Evolutionary conservation across 2,113 vertebrate genomes (phyloP), one percentile per base, ranked within the genome.

Genomic region (Turdus rufiventris): DNA sequence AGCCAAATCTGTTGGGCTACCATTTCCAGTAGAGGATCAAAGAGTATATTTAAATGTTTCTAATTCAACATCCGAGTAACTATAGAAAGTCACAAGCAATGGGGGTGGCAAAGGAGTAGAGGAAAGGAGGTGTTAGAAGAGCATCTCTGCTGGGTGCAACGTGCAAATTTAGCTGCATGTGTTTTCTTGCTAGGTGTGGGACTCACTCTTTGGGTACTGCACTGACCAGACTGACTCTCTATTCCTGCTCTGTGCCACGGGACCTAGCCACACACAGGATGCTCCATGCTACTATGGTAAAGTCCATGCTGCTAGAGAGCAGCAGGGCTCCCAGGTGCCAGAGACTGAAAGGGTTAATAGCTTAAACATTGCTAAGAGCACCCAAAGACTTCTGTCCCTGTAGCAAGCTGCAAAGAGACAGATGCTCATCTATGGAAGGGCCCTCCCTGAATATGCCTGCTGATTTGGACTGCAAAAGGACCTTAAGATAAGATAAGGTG

Each of bases 241-340:
- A 3, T 47, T 72, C 40, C 58, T 4, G 0, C 43, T 54, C 1
- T 0, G 0, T 43, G 57, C 43, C 47, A 51, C 28, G 21, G 42
- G 31, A 17, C n/a, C 3, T 2, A 26, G n/a, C 26, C 51, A 43
- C n/a, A 74, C 42, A 20, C 48, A 36, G 31, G 34, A 18, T 57
- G 57, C 24, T 17, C 34, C 1, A 1, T 7, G 9, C 54, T 54
- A 14, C 0, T 47, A 12, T 12, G 12, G 53, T 25, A 74, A 8
- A 63, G 48, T 16, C 61, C 33, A 3, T 13, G 29, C 25, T 16
- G 47, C 26, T 34, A 18, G 14, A 18, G 54, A 80, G 73, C 50
- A 77, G 73, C 3, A 5, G 63, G 28, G 42, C 16, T 89, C 31
- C 38, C 0, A 3, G 11, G 18, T 51, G 26, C 33, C 14, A 14